Conservation (phyloP, 2,113 vertebrate species). For the Ariopsis seemanni region DNA sequence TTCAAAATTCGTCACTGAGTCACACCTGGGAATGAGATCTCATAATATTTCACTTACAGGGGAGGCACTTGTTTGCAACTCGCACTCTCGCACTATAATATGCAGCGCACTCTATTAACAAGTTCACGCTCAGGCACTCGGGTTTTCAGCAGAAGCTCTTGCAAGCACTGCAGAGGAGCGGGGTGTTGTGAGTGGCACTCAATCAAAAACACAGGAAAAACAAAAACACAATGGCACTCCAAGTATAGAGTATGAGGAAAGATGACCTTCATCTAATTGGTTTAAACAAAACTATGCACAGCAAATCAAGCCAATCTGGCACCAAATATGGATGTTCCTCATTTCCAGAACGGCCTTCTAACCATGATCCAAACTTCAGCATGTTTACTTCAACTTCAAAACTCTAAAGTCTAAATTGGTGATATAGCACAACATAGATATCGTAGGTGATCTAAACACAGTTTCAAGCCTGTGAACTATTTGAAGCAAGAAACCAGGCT, state of each 20-base stretch:
- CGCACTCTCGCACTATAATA: constrained; percentile 50
- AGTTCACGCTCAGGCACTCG: constrained; percentile 49
- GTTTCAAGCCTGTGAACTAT: constrained; percentile 28
- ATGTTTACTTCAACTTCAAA: constrained; percentile 4
- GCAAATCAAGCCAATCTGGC: constrained; percentile 53
- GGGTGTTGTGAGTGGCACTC: constrained; percentile 58
- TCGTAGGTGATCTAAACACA: not conserved
- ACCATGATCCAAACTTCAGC: not conserved
- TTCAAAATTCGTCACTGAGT: constrained; percentile 52
- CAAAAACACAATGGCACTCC: constrained; percentile 61
- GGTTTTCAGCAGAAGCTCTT: constrained; percentile 39
- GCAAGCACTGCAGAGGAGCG: constrained; percentile 34
- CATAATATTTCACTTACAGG: constrained; percentile 54
- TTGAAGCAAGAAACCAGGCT: constrained; percentile 47
- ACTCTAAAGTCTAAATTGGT: not conserved
- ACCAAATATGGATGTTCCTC: constrained; percentile 52
- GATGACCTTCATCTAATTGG: constrained; percentile 54
- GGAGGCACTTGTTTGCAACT: constrained; percentile 49
- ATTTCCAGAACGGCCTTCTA: constrained; percentile 14
- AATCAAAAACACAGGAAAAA: constrained; percentile 59
- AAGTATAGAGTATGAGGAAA: constrained; percentile 43
- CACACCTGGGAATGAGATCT: constrained; percentile 52
- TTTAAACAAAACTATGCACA: constrained; percentile 50
- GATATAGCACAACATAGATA: not conserved
- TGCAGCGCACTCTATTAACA: constrained; percentile 48